Base-by-base conservation (phyloP, 2,888 invertebrate genomes). In the Andrena trimmerana region DNA sequence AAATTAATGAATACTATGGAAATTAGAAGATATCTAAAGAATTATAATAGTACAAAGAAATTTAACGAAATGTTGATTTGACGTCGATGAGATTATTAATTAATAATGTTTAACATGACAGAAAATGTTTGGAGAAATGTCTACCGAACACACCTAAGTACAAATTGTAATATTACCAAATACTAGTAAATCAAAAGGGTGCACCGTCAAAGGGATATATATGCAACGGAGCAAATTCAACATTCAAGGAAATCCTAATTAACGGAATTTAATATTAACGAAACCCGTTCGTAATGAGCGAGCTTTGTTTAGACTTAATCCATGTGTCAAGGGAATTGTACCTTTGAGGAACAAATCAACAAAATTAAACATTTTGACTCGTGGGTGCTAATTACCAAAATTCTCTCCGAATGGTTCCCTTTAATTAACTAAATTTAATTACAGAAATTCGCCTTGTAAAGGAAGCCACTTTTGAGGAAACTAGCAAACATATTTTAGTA, bases 351-450 rank as follows among this genome's bases (percentile, higher is more conserved):
- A 52, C 52, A n/a, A 20, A 20, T 8, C 20, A 52, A 52, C 52
- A 8, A 20, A 52, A 52, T 52, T 52, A 52, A 52, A 52, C 20
- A 20, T 52, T 52, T 20, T 20, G 6, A 8, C n/a, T 8, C 52
- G 31, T 20, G n/a, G 31, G 13, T 20, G n/a, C 20, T 67, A 67
- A 67, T 67, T 67, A 67, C 52, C 50, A 52, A 67, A 67, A 67
- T 31, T 13, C 16, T 29, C 10, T 7, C 10, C 31, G 50, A 20
- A 2, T 20, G 50, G 5, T 16, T n/a, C 66, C n/a, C 29, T 20
- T 20, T 67, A 50, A 67, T 67, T 67, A 67, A 31, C 31, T 20
- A 67, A 52, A 29, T 52, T 48, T 31, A 67, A 52, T 50, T 48
- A 50, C 10, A 29, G 66, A 31, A 66, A 31, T 29, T 13, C 8